A percentile compares a stretch with the other conserved stretches of the same genome.
These are phyloP conservation scores for Eurois occulta DNA, from an alignment of 2,888 invertebrate genomes.

Conservation along the genomic window DNA sequence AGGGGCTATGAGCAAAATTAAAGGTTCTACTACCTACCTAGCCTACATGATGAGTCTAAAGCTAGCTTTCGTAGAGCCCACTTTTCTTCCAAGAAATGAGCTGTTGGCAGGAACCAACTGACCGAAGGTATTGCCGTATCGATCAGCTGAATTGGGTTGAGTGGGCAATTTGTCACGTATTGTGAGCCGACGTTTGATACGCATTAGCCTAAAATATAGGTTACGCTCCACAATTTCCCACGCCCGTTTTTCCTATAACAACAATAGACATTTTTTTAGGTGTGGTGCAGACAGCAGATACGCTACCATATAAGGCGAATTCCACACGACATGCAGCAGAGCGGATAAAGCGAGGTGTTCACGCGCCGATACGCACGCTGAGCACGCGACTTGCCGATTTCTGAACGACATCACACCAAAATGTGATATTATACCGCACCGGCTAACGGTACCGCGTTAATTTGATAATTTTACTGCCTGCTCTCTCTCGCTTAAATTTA, in stretches of 20 bases:
- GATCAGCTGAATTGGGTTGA: slow-evolving; percentile 24
- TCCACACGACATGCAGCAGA: slow-evolving; percentile 78
- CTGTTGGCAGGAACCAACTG: not conserved
- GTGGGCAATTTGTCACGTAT: slow-evolving; percentile 59
- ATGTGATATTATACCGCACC: slow-evolving; percentile 62
- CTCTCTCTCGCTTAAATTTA: slow-evolving; percentile 71
- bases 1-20: not conserved
- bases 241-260: slow-evolving; percentile 74
- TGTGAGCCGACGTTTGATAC: slow-evolving; percentile 43
- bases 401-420: slow-evolving; percentile 67
- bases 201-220: slow-evolving; percentile 75
- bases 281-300: slow-evolving; percentile 70
- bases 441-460: slow-evolving; percentile 74
- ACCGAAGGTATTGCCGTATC: not conserved
- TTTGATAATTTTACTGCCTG: slow-evolving; percentile 71
- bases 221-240: slow-evolving; percentile 77
- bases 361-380: slow-evolving; percentile 70
- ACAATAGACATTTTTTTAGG: slow-evolving; percentile 73
- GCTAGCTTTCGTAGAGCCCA: not conserved
- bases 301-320: slow-evolving; percentile 86
- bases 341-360: slow-evolving; percentile 76
- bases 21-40: not conserved
- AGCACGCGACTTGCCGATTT: slow-evolving; percentile 66
- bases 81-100: slow-evolving; percentile 16
- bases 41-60: too few species aligned